Evolutionary conservation across 2,888 invertebrate species (phyloP).

Genomic region (Caenorhabditis doughertyi): DNA sequence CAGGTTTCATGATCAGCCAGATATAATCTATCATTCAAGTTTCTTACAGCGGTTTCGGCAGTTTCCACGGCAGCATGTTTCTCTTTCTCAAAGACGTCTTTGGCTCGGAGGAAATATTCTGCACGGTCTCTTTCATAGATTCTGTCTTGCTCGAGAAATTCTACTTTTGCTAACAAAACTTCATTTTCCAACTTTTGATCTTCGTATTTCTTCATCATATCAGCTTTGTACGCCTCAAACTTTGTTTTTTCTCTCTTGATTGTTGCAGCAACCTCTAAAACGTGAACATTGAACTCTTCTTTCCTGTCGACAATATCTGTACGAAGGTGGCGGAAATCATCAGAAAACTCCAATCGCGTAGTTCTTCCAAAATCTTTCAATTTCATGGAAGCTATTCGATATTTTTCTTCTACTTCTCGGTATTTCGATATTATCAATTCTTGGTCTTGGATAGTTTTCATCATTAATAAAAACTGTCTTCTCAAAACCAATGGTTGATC

Average conservation of each 20-base stretch:
- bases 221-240: constrained; percentile 10
- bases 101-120: constrained; percentile 21
- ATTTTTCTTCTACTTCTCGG: background rate
- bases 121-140: constrained; percentile 47
- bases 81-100: constrained; percentile 24
- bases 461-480: constrained; percentile 39
- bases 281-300: constrained; percentile 46
- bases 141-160: constrained; percentile 13
- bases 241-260: constrained; percentile 7
- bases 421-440: background rate
- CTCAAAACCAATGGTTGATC: constrained; percentile 25
- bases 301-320: constrained; percentile 33
- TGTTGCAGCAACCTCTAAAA: constrained; percentile 17
- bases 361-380: constrained; percentile 34
- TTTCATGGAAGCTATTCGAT: background rate
- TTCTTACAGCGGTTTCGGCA: constrained; percentile 36
- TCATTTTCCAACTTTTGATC: constrained; percentile 9
- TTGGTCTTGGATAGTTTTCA: constrained; percentile 23
- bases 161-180: constrained; percentile 19
- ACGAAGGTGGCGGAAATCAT: constrained; percentile 28
- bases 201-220: constrained; percentile 18
- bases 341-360: constrained; percentile 28
- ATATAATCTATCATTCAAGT: constrained; percentile 56
- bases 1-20: constrained; percentile 59
- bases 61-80: constrained; percentile 10